Percentiles rank a stretch among this genome's conserved stretches.
These are phyloP conservation scores for Sialia sialis DNA, from an alignment of 2,113 vertebrate species.

Conservation along the genomic window DNA sequence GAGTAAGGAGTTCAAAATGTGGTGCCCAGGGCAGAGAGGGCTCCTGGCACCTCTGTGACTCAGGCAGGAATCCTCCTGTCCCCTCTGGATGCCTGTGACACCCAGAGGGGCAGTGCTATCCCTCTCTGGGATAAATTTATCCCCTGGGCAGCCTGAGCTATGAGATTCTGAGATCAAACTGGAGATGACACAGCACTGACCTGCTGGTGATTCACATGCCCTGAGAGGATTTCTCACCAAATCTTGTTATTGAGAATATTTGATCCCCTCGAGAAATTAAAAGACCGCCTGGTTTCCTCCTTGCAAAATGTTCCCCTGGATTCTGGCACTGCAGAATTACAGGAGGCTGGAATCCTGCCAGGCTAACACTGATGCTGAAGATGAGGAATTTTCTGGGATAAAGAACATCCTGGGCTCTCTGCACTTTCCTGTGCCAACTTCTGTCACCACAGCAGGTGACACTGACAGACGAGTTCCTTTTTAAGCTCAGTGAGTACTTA, in stretches of 20 bases:
- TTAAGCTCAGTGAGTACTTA: background rate
- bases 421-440: background rate
- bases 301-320: background rate
- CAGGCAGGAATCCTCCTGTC: background rate
- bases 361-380: background rate
- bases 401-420: background rate
- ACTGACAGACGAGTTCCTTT: background rate
- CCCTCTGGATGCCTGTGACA: background rate
- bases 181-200: background rate
- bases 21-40: background rate
- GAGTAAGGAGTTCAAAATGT: background rate
- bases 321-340: background rate
- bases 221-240: background rate
- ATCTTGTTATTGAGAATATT: background rate
- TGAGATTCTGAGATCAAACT: background rate
- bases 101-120: background rate
- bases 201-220: background rate
- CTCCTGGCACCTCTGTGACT: background rate
- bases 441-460: slow-evolving; percentile 12
- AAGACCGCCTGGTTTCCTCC: background rate
- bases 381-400: background rate
- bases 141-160: background rate
- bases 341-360: background rate
- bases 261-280: background rate
- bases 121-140: background rate